These are phyloP conservation scores for Mus musculus DNA, from an alignment of 2,113 vertebrate genomes.

Conservation along the genomic window GRCm39 chr1:40510501-40511000, in stretches of 20 bases:
- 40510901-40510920: slow-evolving; percentile 49
- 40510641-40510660: background rate
- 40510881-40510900: slow-evolving; percentile 47
- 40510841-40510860: background rate
- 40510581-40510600: background rate
- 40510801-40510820: background rate
- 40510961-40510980: slow-evolving; percentile 59
- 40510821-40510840: background rate
- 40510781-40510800: background rate
- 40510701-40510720: background rate
- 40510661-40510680: background rate
- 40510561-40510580: background rate
- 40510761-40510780: background rate
- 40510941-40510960: background rate
- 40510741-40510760: background rate
- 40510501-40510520: background rate
- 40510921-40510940: background rate
- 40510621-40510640: background rate
- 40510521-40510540: background rate
- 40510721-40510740: background rate
- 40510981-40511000: background rate
- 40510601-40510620: background rate
- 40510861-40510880: background rate
- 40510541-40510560: background rate
- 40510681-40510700: background rate